phyloP scores from a whole-genome alignment of 1,140 invertebrate species.

The Dreissena polymorpha region DNA sequence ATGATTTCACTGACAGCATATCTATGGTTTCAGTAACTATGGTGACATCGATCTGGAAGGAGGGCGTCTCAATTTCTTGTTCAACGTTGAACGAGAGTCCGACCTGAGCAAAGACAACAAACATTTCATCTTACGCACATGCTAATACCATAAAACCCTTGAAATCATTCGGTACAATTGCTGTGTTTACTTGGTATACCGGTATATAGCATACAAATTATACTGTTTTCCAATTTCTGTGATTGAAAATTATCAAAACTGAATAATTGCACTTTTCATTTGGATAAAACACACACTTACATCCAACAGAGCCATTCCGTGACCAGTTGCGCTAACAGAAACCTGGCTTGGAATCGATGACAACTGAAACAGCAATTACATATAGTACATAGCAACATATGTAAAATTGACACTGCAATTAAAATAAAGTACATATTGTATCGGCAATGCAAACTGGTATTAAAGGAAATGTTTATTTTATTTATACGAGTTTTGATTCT shows the following conservation, averaged over 20 bases:
- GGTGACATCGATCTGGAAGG: slow-evolving; percentile 30
- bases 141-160: too few species aligned
- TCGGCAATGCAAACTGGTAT: too few species aligned
- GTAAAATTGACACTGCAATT: too few species aligned
- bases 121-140: too few species aligned
- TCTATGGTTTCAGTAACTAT: slow-evolving; percentile 44
- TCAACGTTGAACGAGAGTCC: slow-evolving; percentile 50
- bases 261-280: background rate
- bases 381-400: slow-evolving; percentile 29
- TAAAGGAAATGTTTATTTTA: too few species aligned
- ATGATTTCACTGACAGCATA: slow-evolving; percentile 40
- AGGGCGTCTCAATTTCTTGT: slow-evolving; percentile 52
- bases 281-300: slow-evolving; percentile 69
- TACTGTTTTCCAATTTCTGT: too few species aligned
- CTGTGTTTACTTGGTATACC: too few species aligned
- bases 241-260: background rate
- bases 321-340: slow-evolving; percentile 87
- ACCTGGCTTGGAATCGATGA: slow-evolving; percentile 79
- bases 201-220: too few species aligned
- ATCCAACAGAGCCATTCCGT: slow-evolving; percentile 91
- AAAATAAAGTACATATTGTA: too few species aligned
- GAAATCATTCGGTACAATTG: too few species aligned
- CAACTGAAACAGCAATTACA: slow-evolving; percentile 76
- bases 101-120: slow-evolving; percentile 31
- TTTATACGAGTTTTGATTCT: too few species aligned